Conservation (phyloP, 2,888 invertebrate genomes). For the Pyrocoelia pectoralis region DNA sequence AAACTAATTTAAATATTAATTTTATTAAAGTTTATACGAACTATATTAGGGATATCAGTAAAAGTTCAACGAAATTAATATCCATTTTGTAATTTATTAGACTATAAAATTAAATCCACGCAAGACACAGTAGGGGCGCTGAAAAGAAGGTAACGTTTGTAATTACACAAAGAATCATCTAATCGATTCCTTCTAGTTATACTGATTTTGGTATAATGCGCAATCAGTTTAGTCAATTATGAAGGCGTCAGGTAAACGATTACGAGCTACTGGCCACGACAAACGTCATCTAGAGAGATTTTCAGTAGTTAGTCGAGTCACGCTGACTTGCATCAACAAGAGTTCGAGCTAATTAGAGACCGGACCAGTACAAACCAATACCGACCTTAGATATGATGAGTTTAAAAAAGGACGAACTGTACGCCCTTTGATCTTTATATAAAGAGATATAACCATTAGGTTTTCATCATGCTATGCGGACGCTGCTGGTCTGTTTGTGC, state of each 20-base stretch:
- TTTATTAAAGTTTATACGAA: neutral
- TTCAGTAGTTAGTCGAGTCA: conserved; percentile 44
- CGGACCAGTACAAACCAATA: conserved; percentile 51
- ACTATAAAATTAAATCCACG: conserved; percentile 1
- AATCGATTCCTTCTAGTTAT: neutral
- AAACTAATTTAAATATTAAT: conserved; percentile 5
- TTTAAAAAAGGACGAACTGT: conserved; percentile 50
- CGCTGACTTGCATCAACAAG: conserved; percentile 52
- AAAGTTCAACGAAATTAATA: neutral
- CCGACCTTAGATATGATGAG: conserved; percentile 56
- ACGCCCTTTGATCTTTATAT: conserved; percentile 59
- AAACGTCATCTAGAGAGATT: conserved; percentile 23
- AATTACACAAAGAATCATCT: neutral
- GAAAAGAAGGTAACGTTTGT: neutral
- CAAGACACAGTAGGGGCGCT: neutral
- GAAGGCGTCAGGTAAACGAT: conserved; percentile 30
- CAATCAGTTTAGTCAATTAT: conserved; percentile 32
- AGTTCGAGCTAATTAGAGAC: conserved; percentile 53
- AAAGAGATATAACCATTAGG: conserved; percentile 62
- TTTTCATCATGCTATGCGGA: conserved; percentile 60
- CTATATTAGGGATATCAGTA: neutral
- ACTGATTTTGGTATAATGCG: conserved; percentile 13
- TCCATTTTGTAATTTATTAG: neutral
- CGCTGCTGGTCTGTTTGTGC: conserved; percentile 54
- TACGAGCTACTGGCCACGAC: conserved; percentile 26